A percentile compares a stretch with the other conserved stretches of the same genome.
These are phyloP conservation scores for Meiosimyza platycephala DNA, from an alignment of 2,888 invertebrate species.

Conservation along the genomic window DNA sequence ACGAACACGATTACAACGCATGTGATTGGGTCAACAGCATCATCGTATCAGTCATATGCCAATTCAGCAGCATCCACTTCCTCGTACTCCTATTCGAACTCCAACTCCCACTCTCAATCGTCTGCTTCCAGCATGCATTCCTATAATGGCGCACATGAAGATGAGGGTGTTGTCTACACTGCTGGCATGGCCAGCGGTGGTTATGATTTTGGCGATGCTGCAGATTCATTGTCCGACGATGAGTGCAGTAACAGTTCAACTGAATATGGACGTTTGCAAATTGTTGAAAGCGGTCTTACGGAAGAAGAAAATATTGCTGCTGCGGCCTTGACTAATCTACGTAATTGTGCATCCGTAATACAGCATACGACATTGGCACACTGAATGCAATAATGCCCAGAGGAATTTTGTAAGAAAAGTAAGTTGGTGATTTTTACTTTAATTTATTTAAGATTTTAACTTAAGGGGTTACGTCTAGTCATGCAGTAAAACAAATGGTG, in stretches of 20 bases:
- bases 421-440: slow-evolving; percentile 31
- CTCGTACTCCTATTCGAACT: slow-evolving; percentile 6
- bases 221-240: slow-evolving; percentile 55
- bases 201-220: slow-evolving; percentile 57
- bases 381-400: slow-evolving; percentile 41
- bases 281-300: slow-evolving; percentile 64
- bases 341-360: slow-evolving; percentile 67
- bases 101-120: slow-evolving; percentile 42
- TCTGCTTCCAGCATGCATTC: slow-evolving; percentile 55
- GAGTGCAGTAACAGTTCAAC: slow-evolving; percentile 61
- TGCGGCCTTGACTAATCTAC: slow-evolving; percentile 64
- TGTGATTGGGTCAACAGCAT: not conserved
- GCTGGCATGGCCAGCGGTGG: slow-evolving; percentile 42
- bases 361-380: slow-evolving; percentile 66
- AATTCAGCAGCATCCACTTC: not conserved
- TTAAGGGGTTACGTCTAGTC: not conserved
- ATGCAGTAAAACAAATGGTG: too few relatives aligned
- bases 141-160: slow-evolving; percentile 52
- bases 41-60: not conserved
- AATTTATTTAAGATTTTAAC: slow-evolving; percentile 23
- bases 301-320: slow-evolving; percentile 68
- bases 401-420: not conserved
- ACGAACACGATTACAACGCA: not conserved
- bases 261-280: slow-evolving; percentile 63
- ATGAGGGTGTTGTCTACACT: slow-evolving; percentile 48